Evolutionary conservation across 37 sponge, comb jelly and placozoan genomes (phyloP).

Genomic region (Beroe ovata): DNA sequence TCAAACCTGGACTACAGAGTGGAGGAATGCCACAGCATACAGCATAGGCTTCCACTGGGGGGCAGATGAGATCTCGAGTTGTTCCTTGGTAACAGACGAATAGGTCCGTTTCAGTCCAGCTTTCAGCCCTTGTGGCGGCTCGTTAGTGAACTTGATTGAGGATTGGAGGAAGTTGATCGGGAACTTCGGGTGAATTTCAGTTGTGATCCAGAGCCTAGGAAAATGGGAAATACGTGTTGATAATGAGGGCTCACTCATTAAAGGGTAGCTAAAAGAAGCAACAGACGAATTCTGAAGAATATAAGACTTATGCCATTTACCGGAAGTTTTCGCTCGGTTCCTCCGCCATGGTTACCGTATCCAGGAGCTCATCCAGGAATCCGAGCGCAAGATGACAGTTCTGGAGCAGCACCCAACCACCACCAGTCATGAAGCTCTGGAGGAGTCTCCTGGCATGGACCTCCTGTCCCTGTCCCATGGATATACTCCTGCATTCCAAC

Average conservation of each 20-base stretch:
- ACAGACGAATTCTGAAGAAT: no score
- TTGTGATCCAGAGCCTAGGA: constrained; percentile 48
- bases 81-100: constrained; percentile 70
- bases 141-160: constrained; percentile 96
- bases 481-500: constrained; percentile 60
- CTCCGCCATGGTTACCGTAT: constrained; percentile 37
- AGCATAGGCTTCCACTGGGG: constrained; percentile 69
- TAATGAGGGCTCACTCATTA: no score
- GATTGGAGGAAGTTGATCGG: constrained; percentile 70
- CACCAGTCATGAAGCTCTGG: constrained; percentile 44
- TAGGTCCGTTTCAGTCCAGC: constrained; percentile 96
- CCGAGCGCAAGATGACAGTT: constrained; percentile 64
- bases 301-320: no score
- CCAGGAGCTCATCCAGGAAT: constrained; percentile 59
- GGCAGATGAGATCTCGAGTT: constrained; percentile 29
- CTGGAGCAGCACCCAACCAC: constrained; percentile 57
- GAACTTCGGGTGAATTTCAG: constrained; percentile 63
- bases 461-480: constrained; percentile 67
- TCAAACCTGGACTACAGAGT: constrained; percentile 59
- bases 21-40: constrained; percentile 67
- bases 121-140: constrained; percentile 97
- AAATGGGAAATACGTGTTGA: no score
- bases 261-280: no score
- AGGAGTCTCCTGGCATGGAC: constrained; percentile 47
- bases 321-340: constrained; percentile 25